Evolutionary conservation across 2,113 vertebrate genomes (phyloP).

Genomic region (Nannospalax galili): DNA sequence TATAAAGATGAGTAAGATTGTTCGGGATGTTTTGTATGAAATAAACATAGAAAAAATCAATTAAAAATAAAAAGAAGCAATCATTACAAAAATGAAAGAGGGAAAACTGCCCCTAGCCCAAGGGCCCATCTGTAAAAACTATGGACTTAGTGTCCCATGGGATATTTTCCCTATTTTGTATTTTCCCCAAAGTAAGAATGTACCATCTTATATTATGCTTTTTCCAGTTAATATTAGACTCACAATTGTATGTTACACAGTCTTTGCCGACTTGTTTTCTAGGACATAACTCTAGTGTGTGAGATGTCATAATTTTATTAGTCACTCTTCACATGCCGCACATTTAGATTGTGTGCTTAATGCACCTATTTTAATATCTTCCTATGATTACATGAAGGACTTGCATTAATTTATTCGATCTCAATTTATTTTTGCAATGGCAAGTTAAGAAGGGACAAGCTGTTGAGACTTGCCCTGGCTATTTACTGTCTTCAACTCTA

Average conservation of each 20-base stretch:
- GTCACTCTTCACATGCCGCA: background rate
- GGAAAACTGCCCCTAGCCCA: background rate
- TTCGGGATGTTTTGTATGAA: too few relatives aligned
- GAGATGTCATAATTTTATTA: background rate
- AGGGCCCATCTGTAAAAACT: background rate
- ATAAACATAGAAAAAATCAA: too few relatives aligned
- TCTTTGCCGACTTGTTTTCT: background rate
- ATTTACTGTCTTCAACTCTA: background rate
- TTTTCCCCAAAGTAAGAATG: background rate
- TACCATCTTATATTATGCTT: background rate
- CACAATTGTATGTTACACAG: background rate
- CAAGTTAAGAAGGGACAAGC: background rate
- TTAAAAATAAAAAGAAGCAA: background rate
- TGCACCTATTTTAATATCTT: constrained; percentile 27
- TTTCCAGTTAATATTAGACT: background rate
- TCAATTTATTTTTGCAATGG: background rate
- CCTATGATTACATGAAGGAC: background rate
- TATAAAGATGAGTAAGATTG: too few relatives aligned
- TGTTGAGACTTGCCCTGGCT: background rate
- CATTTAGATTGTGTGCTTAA: background rate
- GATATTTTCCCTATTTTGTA: background rate
- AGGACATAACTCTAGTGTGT: background rate
- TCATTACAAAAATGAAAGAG: background rate
- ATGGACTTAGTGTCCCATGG: background rate
- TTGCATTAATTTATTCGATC: constrained; percentile 11